Evolutionary conservation across 2,113 vertebrate species (phyloP).

Genomic region (Stigmatopora nigra): DNA sequence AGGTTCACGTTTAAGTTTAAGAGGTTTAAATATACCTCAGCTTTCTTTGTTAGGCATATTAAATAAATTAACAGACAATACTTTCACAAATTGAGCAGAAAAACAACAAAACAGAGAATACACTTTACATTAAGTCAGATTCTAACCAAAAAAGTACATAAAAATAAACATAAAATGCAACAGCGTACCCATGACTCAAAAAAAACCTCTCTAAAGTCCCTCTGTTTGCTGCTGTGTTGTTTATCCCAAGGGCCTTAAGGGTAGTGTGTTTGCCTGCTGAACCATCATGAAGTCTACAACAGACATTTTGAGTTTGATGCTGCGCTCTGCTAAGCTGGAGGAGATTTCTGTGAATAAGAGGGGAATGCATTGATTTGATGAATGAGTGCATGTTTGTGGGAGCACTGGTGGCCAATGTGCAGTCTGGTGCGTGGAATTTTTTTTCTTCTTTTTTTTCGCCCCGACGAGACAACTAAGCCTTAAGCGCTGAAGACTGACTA

Average conservation of each 20-base stretch:
- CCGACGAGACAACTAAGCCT: conserved; percentile 62
- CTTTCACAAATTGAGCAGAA: conserved; percentile 16
- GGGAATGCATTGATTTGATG: conserved; percentile 72
- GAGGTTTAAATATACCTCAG: conserved; percentile 4
- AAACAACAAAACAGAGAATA: background rate
- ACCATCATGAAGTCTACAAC: conserved; percentile 69
- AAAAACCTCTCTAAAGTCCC: conserved; percentile 52
- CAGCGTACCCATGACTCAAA: conserved; percentile 15
- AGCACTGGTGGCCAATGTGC: conserved; percentile 68
- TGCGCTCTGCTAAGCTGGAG: conserved; percentile 63
- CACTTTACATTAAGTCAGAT: background rate
- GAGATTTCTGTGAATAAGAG: conserved; percentile 69
- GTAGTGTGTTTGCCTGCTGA: conserved; percentile 68
- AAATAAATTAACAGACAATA: conserved; percentile 23
- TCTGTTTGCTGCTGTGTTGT: conserved; percentile 63
- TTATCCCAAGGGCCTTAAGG: conserved; percentile 68
- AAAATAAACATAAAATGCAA: conserved; percentile 17
- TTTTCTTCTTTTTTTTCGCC: conserved; percentile 47
- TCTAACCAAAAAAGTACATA: conserved; percentile 18
- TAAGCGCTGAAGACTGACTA: conserved; percentile 44
- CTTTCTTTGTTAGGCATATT: conserved; percentile 17
- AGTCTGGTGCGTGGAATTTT: conserved; percentile 57
- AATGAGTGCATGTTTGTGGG: conserved; percentile 71
- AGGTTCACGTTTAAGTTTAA: conserved; percentile 27
- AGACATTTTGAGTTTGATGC: conserved; percentile 62